Evolutionary conservation across 2,888 invertebrate genomes (phyloP), one percentile per base, ranked within the genome.

Genomic region (Salticus scenicus): DNA sequence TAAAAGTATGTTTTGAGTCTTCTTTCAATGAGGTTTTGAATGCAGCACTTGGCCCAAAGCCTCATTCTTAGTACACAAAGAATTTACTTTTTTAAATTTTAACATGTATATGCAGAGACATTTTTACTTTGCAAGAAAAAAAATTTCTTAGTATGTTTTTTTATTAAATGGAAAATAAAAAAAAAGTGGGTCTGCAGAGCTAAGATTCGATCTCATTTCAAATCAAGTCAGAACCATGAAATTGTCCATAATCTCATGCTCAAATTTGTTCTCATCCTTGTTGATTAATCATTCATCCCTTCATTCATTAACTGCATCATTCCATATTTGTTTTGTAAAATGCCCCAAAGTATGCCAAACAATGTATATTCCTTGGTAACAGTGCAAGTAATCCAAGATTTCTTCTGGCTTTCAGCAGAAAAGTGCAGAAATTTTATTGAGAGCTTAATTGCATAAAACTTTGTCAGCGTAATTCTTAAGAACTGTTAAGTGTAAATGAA

Each of bases 1-100:
- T 99, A 90, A 98, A 98, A 92, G 96, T 96, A 90, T 98, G 97
- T 92, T 94, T 98, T 90, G 97, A 98, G 91, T 94, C 95, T 90
- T 96, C 98, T 64, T 98, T 97, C 92, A 94, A 94, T 74, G 98
- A 98, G 92, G 91, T 96, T 30, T 24, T 78, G 63, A 75, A 51
- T 77, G 78, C 87, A 33, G 81, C 82, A 64, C 27, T 87, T 28
- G 84, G 78, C n/a, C 69, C 84, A n/a, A 85, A 85, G 33, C 70
- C 69, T 63, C 71, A 64, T 47, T 64, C 82, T 42, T 74, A 74
- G 71, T 28, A 27, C 28, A 57, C 5, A n/a, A 20, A 24, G 42
- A 17, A 47, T 17, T 47, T 10, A 14, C 57, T 24, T 57, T 57
- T 57, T 10, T 47, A 8, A n/a, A 7, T 24, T 24, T 57, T 57